phyloP scores from a whole-genome alignment of 2,797 vertebrate genomes.

The Anabas testudineus region DNA sequence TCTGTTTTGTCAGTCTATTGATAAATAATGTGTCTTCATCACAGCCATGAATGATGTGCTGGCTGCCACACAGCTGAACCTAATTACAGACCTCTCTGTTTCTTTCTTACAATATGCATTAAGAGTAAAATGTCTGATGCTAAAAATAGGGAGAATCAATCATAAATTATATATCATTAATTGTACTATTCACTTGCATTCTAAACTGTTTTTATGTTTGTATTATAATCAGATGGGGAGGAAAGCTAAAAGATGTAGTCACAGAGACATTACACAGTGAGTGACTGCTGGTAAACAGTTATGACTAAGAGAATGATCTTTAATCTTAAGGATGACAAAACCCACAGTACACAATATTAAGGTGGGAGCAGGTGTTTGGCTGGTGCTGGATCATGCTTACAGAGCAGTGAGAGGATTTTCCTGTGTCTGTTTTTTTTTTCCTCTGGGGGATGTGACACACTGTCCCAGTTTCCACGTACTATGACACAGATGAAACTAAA shows the following conservation, averaged over 20 bases:
- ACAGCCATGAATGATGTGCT: conserved; percentile 29
- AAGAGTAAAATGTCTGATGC: conserved; percentile 32
- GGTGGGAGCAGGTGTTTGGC: conserved; percentile 33
- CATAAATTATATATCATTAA: conserved; percentile 42
- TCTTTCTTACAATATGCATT: conserved; percentile 47
- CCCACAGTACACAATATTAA: conserved; percentile 22
- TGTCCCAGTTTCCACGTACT: conserved; percentile 69
- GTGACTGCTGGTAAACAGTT: conserved; percentile 4
- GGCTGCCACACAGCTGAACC: conserved; percentile 32
- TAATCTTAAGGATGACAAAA: conserved; percentile 36
- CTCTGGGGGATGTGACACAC: conserved; percentile 64
- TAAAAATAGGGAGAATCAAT: conserved; percentile 40
- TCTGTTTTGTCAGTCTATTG: conserved; percentile 3
- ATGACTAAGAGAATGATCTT: conserved; percentile 31
- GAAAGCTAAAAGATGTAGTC: neutral
- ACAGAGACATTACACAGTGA: conserved; percentile 1
- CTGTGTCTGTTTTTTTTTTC: conserved; percentile 27
- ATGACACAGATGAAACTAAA: conserved; percentile 66
- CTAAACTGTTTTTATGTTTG: conserved; percentile 22
- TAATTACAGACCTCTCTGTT: conserved; percentile 52
- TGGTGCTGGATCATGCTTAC: conserved; percentile 47
- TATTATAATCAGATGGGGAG: conserved; percentile 4
- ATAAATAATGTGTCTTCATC: conserved; percentile 23
- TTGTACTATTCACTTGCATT: neutral
- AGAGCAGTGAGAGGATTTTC: conserved; percentile 53